A percentile compares a stretch with the other conserved stretches of the same genome.
Evolutionary conservation across 2,797 vertebrate species (phyloP).

Genomic region (Phyllotis vaccarum): DNA sequence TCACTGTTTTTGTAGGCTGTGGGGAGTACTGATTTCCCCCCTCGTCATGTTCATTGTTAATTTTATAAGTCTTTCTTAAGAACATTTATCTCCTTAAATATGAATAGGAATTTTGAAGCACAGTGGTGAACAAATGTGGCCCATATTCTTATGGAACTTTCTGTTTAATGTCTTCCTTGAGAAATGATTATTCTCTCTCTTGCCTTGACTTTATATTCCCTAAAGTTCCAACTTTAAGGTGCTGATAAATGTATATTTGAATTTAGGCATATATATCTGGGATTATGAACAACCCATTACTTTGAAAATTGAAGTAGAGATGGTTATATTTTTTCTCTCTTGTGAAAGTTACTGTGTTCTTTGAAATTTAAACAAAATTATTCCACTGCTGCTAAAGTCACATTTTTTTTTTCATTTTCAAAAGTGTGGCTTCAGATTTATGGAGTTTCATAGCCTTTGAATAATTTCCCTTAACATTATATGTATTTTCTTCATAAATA

Average conservation of each 20-base stretch:
- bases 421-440: constrained; percentile 1
- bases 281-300: neutral
- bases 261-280: neutral
- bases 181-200: neutral
- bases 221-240: neutral
- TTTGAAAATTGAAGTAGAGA: neutral
- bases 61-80: neutral
- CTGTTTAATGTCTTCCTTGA: neutral
- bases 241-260: neutral
- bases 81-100: neutral
- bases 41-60: neutral
- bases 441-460: neutral
- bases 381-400: neutral
- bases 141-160: neutral
- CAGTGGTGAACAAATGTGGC: neutral
- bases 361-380: neutral
- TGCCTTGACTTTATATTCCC: neutral
- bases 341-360: neutral
- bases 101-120: neutral
- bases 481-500: constrained; percentile 38
- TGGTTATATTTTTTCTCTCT: constrained; percentile 33
- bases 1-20: neutral
- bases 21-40: neutral
- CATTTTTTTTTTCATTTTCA: neutral
- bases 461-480: neutral